Evolutionary conservation across 2,888 invertebrate species (phyloP).

Genomic region (Smittia sp.): DNA sequence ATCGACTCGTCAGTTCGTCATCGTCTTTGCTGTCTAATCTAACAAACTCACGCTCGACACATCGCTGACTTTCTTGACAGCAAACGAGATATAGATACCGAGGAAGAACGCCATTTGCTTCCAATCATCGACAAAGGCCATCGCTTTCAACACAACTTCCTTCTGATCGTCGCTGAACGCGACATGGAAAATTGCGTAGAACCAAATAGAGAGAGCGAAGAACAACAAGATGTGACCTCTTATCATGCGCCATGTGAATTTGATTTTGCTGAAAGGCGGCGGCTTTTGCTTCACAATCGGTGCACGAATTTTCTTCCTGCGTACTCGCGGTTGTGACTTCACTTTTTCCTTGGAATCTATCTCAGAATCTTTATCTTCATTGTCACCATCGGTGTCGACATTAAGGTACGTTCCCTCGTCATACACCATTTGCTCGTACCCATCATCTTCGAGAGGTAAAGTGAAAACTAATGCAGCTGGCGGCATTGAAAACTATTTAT

Average conservation of each 20-base stretch:
- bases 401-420: too few relatives aligned
- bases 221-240: neutral
- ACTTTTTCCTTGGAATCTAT: too few relatives aligned
- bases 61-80: conserved; percentile 10
- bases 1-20: neutral
- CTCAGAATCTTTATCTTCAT: too few relatives aligned
- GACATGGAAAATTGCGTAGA: conserved; percentile 1
- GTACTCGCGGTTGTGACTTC: too few relatives aligned
- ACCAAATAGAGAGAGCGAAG: neutral
- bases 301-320: too few relatives aligned
- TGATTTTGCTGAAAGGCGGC: too few relatives aligned
- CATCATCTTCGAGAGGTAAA: too few relatives aligned
- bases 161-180: neutral
- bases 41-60: neutral
- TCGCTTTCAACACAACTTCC: neutral
- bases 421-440: too few relatives aligned
- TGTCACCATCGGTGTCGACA: too few relatives aligned
- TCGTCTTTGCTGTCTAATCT: neutral
- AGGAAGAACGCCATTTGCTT: neutral
- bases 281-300: too few relatives aligned
- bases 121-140: neutral
- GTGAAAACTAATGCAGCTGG: too few relatives aligned
- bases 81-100: neutral
- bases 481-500: too few relatives aligned
- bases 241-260: neutral